Base-by-base conservation (phyloP, 2,888 invertebrate genomes). In the Cyrtodaria siliqua region DNA sequence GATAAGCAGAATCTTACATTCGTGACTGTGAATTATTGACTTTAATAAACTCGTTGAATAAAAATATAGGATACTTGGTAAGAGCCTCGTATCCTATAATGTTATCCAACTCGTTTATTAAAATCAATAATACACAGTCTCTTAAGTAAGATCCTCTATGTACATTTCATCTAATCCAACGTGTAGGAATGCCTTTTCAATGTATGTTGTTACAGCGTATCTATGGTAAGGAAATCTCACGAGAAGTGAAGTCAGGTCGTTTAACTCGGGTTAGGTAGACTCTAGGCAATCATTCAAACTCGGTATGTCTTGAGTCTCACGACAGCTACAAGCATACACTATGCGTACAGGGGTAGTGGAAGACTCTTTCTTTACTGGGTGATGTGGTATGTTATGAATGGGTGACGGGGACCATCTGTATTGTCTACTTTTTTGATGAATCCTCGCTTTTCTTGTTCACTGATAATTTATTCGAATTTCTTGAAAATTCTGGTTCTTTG, bases 161-260 rank as follows among this genome's bases (percentile, higher is more conserved):
- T n/a, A n/a, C n/a, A n/a, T 38, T 38, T 73, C 53, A 14, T 66
- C 44, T 12, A 81, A 33, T 27, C 56, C 56, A 23, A 69, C 33
- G 23, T 69, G 44, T 14, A 74, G 26, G 33, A 74, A 74, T 26
- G 68, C 68, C 40, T 74, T 68, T 27, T 67, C 61, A 12, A 68
- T 73, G 55, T 73, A 67, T 26, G 59, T 56, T 20, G 67, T 47
- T 4, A 68, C 40, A 20, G 67, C 67, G 38, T 59, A 27, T 26
- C 12, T 12, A 26, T 72, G 6, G n/a, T 55, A 14, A 3, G 68
- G 62, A 49, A 75, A 75, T 47, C 70, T 38, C 33, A 69, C n/a
- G 12, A 63, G 50, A 29, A 80, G 57, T 2, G 55, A 16, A 53
- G 33, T 38, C 53, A 62, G 38, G 9, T 62, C 62, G 38, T 62